Conservation (phyloP, 2,888 invertebrate genomes). For the Metallyticus violacea region DNA sequence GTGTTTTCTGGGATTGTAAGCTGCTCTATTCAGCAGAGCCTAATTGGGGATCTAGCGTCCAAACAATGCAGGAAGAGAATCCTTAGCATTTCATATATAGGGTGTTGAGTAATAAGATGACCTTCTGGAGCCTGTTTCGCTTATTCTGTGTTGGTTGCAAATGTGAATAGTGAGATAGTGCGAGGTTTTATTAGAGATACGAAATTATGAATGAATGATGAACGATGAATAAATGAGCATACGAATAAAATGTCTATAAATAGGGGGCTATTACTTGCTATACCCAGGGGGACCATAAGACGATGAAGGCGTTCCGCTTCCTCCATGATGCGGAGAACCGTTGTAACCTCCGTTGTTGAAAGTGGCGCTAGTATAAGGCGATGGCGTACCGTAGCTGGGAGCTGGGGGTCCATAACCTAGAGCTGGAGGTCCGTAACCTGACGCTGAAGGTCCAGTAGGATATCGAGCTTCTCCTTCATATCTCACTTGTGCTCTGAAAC, state of each 20-base stretch:
- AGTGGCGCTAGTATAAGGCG: too few species aligned
- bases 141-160: too few species aligned
- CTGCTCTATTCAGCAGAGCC: too few species aligned
- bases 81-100: too few species aligned
- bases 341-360: too few species aligned
- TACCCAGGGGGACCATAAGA: background rate
- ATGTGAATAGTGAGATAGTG: too few species aligned
- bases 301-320: background rate
- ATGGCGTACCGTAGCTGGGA: conserved; percentile 38
- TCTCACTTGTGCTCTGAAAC: conserved; percentile 84
- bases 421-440: background rate
- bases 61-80: too few species aligned
- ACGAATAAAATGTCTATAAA: background rate
- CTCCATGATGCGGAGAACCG: background rate
- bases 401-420: conserved; percentile 79
- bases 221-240: background rate
- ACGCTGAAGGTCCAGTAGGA: conserved; percentile 36
- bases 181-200: too few species aligned
- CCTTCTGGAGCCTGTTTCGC: too few species aligned
- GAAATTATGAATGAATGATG: background rate
- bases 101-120: too few species aligned
- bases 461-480: conserved; percentile 70
- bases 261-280: background rate
- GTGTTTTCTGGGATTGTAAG: too few species aligned
- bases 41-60: too few species aligned